Conservation (phyloP, 2,113 vertebrate species). For the Scalopus aquaticus region DNA sequence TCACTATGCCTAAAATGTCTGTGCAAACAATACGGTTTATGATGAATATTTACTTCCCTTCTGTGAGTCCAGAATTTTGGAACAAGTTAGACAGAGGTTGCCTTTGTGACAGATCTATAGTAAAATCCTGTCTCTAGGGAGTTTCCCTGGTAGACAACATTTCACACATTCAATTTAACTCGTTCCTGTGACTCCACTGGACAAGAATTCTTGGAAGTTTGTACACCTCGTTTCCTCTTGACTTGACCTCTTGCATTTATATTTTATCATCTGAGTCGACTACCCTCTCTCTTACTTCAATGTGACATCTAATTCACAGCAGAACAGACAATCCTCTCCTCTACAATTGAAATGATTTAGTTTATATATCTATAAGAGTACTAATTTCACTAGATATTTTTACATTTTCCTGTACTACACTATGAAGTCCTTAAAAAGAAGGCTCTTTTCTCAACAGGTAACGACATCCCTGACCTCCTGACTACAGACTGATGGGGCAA, state of each 20-base stretch:
- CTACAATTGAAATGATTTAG: background rate
- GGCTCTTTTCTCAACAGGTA: no score
- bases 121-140: background rate
- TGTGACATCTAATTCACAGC: background rate
- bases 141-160: background rate
- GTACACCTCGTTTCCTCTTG: background rate
- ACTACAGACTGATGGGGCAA: background rate
- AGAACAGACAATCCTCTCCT: background rate
- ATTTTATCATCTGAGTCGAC: background rate
- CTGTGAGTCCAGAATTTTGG: background rate
- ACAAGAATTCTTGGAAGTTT: background rate
- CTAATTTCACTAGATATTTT: background rate
- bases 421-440: slow-evolving; percentile 21
- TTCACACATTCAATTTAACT: background rate
- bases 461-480: background rate
- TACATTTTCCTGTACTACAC: background rate
- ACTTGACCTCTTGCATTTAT: background rate
- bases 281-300: background rate
- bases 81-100: background rate
- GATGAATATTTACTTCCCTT: background rate
- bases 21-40: background rate
- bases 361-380: background rate
- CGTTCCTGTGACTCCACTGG: background rate
- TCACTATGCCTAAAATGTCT: background rate
- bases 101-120: background rate